Base-by-base conservation (phyloP, 2,888 invertebrate species). In the Tridacna gigas region DNA sequence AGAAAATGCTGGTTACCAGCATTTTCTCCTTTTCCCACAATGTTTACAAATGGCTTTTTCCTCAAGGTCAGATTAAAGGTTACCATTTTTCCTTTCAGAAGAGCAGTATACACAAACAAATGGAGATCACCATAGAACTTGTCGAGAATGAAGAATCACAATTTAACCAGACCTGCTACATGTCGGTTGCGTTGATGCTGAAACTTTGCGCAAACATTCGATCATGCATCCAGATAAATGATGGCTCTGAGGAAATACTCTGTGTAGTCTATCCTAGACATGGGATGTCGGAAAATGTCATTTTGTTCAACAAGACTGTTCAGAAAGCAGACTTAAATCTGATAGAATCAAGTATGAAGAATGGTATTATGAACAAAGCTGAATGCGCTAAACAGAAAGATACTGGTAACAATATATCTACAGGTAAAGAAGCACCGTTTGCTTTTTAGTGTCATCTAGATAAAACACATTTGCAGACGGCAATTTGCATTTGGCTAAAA, bases 231-330 rank as follows among this genome's bases (percentile, higher is more conserved):
- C 63, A 84, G 60, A 80, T 91, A 47, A n/a, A 56, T 7, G 51
- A 48, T 1, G 61, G 69, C 5, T 65, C 37, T 13, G 80, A 66
- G n/a, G 25, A 76, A 13, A 76, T 66, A 28, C 83, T 91, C 20
- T 90, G 90, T 61, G 86, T 85, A 66, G 82, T 88, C 12, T 91
- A 90, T 90, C 88, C 89, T 5, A 65, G 60, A n/a, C 47, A 69
- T 7, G 65, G 66, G 22, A n/a, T 74, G 13, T 51, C 60, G 47
- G 71, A 74, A 20, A 51, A 79, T 48, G 45, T 37, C 15, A 45
- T 90, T 0, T 45, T 25, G 9, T 77, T 25, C 26, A 77, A 51
- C 45, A 71, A 71, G 20, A 18, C 71, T 71, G 71, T 71, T 25
- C 0, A 25, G 26, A 71, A 71, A 48, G 22, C 5, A 56, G 56